Evolutionary conservation across 2,888 invertebrate genomes (phyloP).

Genomic region (Mylabris sibirica): DNA sequence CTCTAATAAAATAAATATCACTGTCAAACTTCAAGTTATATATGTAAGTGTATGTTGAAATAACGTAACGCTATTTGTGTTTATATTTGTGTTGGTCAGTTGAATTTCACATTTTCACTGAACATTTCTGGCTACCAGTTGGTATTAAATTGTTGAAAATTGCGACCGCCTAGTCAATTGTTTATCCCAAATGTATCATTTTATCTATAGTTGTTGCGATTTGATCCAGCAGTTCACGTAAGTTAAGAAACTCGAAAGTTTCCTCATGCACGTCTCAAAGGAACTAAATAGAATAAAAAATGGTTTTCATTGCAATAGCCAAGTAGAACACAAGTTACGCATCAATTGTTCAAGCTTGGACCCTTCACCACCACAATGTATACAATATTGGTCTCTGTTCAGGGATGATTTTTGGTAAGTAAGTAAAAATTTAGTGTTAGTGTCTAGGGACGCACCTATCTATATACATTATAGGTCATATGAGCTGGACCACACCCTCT

Average conservation of each 20-base stretch:
- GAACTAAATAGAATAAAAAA: slow-evolving; percentile 52
- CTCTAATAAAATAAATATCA: not conserved
- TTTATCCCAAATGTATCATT: slow-evolving; percentile 29
- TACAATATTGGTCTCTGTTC: slow-evolving; percentile 30
- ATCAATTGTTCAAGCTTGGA: slow-evolving; percentile 18
- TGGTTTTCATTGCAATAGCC: slow-evolving; percentile 53
- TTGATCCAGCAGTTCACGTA: slow-evolving; percentile 40
- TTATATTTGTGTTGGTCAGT: not conserved
- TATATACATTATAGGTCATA: slow-evolving; percentile 40
- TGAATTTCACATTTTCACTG: not conserved
- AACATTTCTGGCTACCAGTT: not conserved
- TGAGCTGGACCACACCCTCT: slow-evolving; percentile 39
- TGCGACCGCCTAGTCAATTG: slow-evolving; percentile 8
- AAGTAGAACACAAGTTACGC: slow-evolving; percentile 45
- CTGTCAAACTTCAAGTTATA: not conserved
- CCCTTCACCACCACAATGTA: slow-evolving; percentile 21
- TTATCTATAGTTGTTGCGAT: slow-evolving; percentile 40
- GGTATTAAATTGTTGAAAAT: slow-evolving; percentile 13
- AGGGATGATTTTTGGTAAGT: slow-evolving; percentile 24
- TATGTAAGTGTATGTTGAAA: no score
- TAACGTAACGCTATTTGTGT: not conserved
- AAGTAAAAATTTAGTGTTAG: slow-evolving; percentile 22
- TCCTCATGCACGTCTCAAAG: slow-evolving; percentile 38
- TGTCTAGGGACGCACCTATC: slow-evolving; percentile 36
- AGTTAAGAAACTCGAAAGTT: slow-evolving; percentile 40